A percentile compares a stretch with the other conserved stretches of the same genome.
Conservation (phyloP, 2,113 vertebrate genomes). For the Neogale vison region DNA sequence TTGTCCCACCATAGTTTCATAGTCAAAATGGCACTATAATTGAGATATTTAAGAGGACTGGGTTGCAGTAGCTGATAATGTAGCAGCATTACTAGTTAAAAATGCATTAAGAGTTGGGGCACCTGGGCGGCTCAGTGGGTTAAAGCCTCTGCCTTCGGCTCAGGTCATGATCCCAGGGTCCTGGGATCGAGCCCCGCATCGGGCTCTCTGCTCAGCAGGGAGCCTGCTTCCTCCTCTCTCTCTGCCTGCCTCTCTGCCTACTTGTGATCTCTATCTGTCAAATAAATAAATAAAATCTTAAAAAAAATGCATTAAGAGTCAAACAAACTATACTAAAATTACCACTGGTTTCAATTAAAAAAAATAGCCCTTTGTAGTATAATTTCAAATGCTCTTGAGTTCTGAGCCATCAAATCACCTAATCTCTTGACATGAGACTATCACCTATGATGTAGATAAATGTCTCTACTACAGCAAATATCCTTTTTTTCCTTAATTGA, state of each 20-base stretch:
- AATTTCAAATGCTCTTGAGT: conserved; percentile 32
- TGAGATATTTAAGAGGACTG: background rate
- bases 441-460: background rate
- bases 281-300: too few relatives aligned
- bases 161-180: too few relatives aligned
- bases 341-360: background rate
- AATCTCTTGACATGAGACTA: background rate
- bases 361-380: background rate
- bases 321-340: background rate
- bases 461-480: background rate
- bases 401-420: background rate
- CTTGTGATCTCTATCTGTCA: too few relatives aligned
- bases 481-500: background rate
- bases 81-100: background rate
- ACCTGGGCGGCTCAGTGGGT: too few relatives aligned
- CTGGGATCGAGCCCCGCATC: too few relatives aligned
- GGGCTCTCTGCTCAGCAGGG: too few relatives aligned
- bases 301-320: conserved; percentile 14
- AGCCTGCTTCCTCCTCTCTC: too few relatives aligned
- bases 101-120: background rate
- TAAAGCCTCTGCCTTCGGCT: too few relatives aligned
- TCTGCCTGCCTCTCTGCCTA: too few relatives aligned
- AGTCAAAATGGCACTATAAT: background rate
- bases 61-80: background rate
- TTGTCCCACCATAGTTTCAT: background rate